Base-by-base conservation (phyloP, 37 sponge, comb jelly and placozoan species). In the Corticium candelabrum region DNA sequence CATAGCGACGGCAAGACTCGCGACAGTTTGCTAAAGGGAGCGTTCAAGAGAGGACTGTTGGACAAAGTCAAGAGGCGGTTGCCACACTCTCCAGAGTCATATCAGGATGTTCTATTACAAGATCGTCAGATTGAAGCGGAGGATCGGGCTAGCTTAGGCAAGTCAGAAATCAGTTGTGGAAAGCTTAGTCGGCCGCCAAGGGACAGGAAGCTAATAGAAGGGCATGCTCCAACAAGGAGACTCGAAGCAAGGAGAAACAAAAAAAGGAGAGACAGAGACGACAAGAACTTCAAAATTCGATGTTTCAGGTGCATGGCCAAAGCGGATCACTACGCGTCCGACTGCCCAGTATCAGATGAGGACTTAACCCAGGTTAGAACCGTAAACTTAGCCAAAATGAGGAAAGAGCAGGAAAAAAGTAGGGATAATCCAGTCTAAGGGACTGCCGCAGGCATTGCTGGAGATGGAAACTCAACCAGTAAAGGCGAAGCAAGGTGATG, bases 251-350 rank as follows among this genome's bases (percentile, higher is more conserved):
- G n/a, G n/a, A n/a, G n/a, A n/a, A n/a, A n/a, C n/a, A n/a, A n/a
- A n/a, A n/a, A n/a, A n/a, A n/a, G n/a, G n/a, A n/a, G n/a, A n/a
- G n/a, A n/a, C n/a, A n/a, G n/a, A n/a, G n/a, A n/a, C n/a, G n/a
- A n/a, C n/a, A n/a, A n/a, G n/a, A n/a, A n/a, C n/a, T n/a, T n/a
- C n/a, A n/a, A n/a, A n/a, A n/a, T n/a, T n/a, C n/a, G n/a, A n/a
- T n/a, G n/a, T n/a, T 21, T 50, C 62, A 50, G 62, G 21, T 50
- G 62, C 21, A 50, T 21, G 62, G 62, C 62, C 62, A 50, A 50
- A 50, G 62, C 62, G 15, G 62, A 50, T 50, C 62, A 50, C 21
- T 50, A 50, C 62, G 62, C 62, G 62, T 50, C 62, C 15, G 62
- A 50, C 21, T 27, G 11, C 62, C 62, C 62, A 11, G 21, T 50